Percentiles rank a stretch among this genome's conserved stretches.
Evolutionary conservation across 2,797 vertebrate species (phyloP).

Genomic region (Psittacula echo): DNA sequence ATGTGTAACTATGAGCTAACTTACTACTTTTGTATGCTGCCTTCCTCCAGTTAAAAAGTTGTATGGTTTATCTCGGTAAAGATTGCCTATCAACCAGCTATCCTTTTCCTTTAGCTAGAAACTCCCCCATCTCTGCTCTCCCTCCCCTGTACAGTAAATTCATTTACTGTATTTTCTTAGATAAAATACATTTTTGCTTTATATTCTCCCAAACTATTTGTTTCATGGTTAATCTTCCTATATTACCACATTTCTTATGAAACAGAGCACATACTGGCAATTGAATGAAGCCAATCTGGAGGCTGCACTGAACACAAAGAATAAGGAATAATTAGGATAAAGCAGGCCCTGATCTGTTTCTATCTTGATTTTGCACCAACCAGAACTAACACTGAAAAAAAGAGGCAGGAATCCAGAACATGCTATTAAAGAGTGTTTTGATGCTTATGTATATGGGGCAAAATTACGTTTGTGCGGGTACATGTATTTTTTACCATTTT

Average conservation of each 20-base stretch:
- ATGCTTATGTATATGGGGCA: not conserved
- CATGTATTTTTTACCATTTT: not conserved
- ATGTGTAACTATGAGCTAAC: not conserved
- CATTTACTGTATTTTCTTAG: not conserved
- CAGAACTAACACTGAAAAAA: not conserved
- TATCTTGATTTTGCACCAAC: not conserved
- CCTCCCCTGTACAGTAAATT: not conserved
- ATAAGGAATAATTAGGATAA: not conserved
- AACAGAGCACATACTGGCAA: not conserved
- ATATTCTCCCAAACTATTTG: not conserved
- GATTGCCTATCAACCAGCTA: not conserved
- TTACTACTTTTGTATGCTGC: not conserved
- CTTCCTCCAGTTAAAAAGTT: not conserved
- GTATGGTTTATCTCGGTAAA: not conserved
- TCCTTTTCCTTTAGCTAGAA: not conserved
- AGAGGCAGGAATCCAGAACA: not conserved
- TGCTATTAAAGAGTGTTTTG: not conserved
- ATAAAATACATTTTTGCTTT: not conserved
- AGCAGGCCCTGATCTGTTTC: not conserved
- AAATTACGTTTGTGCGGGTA: not conserved
- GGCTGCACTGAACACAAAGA: not conserved
- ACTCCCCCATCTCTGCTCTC: fast-evolving
- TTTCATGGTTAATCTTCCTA: not conserved
- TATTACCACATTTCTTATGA: not conserved
- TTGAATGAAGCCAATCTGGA: not conserved